Evolutionary conservation across 1,140 invertebrate genomes (phyloP).

Genomic region (Penaeus indicus): DNA sequence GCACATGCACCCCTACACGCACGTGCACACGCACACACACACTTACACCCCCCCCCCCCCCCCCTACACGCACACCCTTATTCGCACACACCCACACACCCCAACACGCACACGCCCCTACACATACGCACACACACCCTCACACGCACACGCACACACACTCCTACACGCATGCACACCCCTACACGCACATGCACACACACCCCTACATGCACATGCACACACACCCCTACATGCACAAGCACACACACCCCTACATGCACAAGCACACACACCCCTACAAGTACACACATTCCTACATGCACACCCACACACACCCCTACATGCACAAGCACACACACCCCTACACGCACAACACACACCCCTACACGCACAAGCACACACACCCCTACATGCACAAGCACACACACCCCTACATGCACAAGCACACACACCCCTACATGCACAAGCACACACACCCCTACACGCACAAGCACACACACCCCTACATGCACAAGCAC

Average conservation of each 20-base stretch:
- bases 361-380: neutral
- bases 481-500: too few species aligned
- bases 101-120: neutral
- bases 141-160: neutral
- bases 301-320: neutral
- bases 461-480: neutral
- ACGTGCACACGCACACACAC: neutral
- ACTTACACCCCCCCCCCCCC: neutral
- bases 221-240: neutral
- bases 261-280: neutral
- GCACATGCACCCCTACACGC: neutral
- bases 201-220: too few species aligned
- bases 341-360: too few species aligned
- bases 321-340: neutral
- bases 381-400: too few species aligned
- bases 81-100: too few species aligned
- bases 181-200: neutral
- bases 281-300: neutral
- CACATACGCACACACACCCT: too few species aligned
- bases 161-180: neutral
- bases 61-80: neutral
- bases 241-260: too few species aligned
- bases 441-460: neutral
- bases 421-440: neutral
- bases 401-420: neutral